These are phyloP conservation scores for Cottoperca gobio DNA, from an alignment of 2,797 vertebrate species.

Conservation along the genomic window DNA sequence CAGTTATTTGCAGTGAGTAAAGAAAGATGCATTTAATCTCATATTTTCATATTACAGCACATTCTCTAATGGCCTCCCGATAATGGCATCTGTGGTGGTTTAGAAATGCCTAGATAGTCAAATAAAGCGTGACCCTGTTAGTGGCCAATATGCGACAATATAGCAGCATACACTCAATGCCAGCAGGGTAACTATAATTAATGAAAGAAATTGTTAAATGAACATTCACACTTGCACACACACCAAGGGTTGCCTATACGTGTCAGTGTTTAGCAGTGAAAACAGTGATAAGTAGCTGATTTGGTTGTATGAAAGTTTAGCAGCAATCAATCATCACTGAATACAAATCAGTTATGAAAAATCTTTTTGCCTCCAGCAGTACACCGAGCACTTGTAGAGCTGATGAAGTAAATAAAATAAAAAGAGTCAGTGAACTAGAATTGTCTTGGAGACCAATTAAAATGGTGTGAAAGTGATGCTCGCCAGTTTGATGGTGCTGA, in stretches of 20 bases:
- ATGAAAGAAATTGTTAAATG: constrained; percentile 3
- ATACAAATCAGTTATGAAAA: constrained; percentile 43
- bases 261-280: constrained; percentile 15
- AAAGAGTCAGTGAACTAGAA: constrained; percentile 26
- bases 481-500: constrained; percentile 47
- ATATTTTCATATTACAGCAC: constrained; percentile 31
- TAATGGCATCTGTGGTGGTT: neutral
- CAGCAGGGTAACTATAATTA: constrained; percentile 1
- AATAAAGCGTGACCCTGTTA: constrained; percentile 9
- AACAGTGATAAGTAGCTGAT: constrained; percentile 13
- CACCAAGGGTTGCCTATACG: neutral
- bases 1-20: constrained; percentile 5
- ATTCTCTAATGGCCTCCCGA: neutral
- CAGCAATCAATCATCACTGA: constrained; percentile 38
- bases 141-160: constrained; percentile 7
- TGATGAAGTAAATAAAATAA: neutral
- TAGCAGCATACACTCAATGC: neutral
- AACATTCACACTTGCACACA: neutral
- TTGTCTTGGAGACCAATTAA: constrained; percentile 78
- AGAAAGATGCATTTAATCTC: neutral
- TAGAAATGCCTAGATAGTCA: neutral
- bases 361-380: constrained; percentile 19
- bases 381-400: constrained; percentile 5
- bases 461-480: constrained; percentile 65
- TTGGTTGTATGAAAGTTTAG: neutral